These are phyloP conservation scores for Agrilus biguttatus DNA, from an alignment of 2,888 invertebrate genomes.

Conservation along the genomic window DNA sequence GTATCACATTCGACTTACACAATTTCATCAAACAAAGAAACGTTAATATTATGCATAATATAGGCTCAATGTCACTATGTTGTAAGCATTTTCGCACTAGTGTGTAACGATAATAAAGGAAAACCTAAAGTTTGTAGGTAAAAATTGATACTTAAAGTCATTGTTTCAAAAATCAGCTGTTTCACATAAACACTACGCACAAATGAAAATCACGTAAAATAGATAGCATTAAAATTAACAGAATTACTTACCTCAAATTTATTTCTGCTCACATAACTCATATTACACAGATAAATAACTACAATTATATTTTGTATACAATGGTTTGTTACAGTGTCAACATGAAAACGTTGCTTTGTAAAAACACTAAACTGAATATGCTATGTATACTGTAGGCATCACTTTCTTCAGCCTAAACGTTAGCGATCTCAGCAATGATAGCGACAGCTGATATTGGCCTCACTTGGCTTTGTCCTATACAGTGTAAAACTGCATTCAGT, in stretches of 20 bases:
- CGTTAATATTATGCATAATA: too few relatives aligned
- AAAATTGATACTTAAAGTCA: slow-evolving; percentile 11
- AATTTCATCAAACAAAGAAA: too few relatives aligned
- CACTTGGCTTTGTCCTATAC: too few relatives aligned
- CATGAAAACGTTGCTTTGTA: too few relatives aligned
- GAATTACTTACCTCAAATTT: slow-evolving; percentile 43
- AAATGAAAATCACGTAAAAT: slow-evolving; percentile 9
- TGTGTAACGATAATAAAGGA: slow-evolving; percentile 7
- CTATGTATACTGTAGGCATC: too few relatives aligned
- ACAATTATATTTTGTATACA: slow-evolving; percentile 3
- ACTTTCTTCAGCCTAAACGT: too few relatives aligned
- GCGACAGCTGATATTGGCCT: too few relatives aligned
- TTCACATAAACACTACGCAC: slow-evolving; percentile 32
- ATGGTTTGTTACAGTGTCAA: too few relatives aligned
- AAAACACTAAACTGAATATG: too few relatives aligned
- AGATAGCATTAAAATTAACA: slow-evolving; percentile 1
- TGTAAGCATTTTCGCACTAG: neutral
- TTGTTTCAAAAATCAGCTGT: slow-evolving; percentile 45
- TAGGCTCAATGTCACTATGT: neutral
- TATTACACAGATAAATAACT: slow-evolving; percentile 26
- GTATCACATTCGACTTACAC: too few relatives aligned
- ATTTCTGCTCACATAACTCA: slow-evolving; percentile 49
- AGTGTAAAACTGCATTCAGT: slow-evolving; percentile 7
- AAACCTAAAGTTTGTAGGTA: slow-evolving; percentile 1
- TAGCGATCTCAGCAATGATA: too few relatives aligned